Percentiles rank a stretch among this genome's conserved stretches.
Conservation (phyloP, 2,888 invertebrate genomes). For the Caenorhabditis sp. region DNA sequence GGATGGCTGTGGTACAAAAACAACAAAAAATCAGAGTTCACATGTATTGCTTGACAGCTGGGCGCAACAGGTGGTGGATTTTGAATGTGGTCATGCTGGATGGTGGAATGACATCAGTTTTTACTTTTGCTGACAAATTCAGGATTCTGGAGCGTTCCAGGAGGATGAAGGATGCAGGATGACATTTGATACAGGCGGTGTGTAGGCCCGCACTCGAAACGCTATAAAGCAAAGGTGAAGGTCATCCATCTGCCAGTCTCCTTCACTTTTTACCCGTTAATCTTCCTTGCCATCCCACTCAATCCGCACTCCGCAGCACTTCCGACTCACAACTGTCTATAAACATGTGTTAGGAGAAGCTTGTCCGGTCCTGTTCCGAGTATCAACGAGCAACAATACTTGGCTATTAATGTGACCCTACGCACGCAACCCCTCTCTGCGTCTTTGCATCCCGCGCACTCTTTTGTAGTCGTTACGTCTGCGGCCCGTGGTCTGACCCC, state of each 20-base stretch:
- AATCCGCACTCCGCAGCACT: neutral
- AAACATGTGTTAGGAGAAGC: slow-evolving; percentile 52
- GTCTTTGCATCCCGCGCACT: slow-evolving; percentile 27
- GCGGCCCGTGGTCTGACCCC: slow-evolving; percentile 43
- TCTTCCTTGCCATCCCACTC: neutral
- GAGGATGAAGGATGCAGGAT: neutral
- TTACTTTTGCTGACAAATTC: slow-evolving; percentile 26
- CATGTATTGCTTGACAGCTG: too few relatives aligned
- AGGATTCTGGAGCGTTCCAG: neutral
- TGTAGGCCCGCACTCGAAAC: neutral
- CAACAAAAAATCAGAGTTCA: too few relatives aligned
- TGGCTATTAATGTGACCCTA: slow-evolving; percentile 58
- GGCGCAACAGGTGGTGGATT: slow-evolving; percentile 39
- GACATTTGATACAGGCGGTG: slow-evolving; percentile 27
- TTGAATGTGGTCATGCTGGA: neutral
- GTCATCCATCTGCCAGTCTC: slow-evolving; percentile 10
- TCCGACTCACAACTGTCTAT: slow-evolving; percentile 35
- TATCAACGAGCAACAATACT: slow-evolving; percentile 59
- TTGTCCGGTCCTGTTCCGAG: slow-evolving; percentile 42
- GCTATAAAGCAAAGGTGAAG: slow-evolving; percentile 33
- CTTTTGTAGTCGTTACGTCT: slow-evolving; percentile 39
- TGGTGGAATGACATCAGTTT: slow-evolving; percentile 11
- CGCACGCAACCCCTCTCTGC: slow-evolving; percentile 48
- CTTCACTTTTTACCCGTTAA: neutral
- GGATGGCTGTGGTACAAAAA: too few relatives aligned